A percentile compares a stretch with the other conserved stretches of the same genome.
phyloP scores from a whole-genome alignment of 1,140 invertebrate species.

The Macrocentrus cingulum region DNA sequence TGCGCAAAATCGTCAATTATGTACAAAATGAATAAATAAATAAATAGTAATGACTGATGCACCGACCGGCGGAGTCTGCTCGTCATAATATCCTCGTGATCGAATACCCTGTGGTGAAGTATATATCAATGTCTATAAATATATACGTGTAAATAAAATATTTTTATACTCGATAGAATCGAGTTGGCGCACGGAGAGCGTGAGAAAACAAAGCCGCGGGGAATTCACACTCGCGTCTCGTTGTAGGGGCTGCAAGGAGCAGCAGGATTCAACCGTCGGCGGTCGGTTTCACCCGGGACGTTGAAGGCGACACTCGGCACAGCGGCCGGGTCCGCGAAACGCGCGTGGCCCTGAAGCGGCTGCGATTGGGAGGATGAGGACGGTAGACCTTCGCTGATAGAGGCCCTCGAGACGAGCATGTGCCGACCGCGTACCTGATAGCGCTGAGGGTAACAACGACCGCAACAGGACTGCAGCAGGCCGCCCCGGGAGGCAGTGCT shows the following conservation, averaged over 20 bases:
- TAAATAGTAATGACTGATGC: too few species aligned
- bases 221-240: slow-evolving; percentile 53
- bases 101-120: neutral
- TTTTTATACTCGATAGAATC: slow-evolving; percentile 4
- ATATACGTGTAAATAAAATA: neutral
- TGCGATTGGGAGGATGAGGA: slow-evolving; percentile 52
- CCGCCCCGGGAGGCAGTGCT: slow-evolving; percentile 74
- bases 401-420: slow-evolving; percentile 55
- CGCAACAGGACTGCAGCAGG: slow-evolving; percentile 80
- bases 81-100: too few species aligned
- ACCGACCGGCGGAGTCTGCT: slow-evolving; percentile 11
- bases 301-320: slow-evolving; percentile 55
- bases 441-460: slow-evolving; percentile 82
- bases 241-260: slow-evolving; percentile 49
- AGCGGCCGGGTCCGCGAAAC: slow-evolving; percentile 30
- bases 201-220: neutral
- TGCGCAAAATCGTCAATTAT: too few species aligned
- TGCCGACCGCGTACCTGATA: slow-evolving; percentile 75
- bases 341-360: slow-evolving; percentile 28
- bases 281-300: slow-evolving; percentile 47
- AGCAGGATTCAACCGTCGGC: slow-evolving; percentile 33
- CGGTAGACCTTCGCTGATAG: slow-evolving; percentile 53
- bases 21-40: too few species aligned
- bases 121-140: neutral
- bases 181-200: neutral